Conservation (phyloP, 2,797 vertebrate genomes). For the Pseudochaenichthys georgianus region DNA sequence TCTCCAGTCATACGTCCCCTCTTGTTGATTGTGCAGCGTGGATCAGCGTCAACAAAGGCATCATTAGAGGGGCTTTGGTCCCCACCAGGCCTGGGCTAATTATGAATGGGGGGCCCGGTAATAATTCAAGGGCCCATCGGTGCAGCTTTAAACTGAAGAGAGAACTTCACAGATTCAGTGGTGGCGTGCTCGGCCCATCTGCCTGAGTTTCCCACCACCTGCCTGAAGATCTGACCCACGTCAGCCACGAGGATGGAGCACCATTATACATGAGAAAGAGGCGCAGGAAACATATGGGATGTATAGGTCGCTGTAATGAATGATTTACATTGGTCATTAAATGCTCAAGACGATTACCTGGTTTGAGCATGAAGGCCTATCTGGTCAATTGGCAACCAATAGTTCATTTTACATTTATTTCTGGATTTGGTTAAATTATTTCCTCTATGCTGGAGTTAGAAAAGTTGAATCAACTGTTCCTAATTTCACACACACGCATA, state of each 20-base stretch:
- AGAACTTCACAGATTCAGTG: constrained; percentile 81
- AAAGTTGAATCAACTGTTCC: constrained; percentile 2
- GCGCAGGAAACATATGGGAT: constrained; percentile 77
- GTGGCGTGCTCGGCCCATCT: constrained; percentile 77
- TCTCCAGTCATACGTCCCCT: constrained; percentile 82
- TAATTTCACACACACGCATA: not conserved
- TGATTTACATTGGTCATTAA: constrained; percentile 71
- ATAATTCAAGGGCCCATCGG: constrained; percentile 86
- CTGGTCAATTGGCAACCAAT: constrained; percentile 51
- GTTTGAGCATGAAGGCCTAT: constrained; percentile 43
- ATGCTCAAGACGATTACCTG: constrained; percentile 69
- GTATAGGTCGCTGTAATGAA: constrained; percentile 68
- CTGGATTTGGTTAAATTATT: constrained; percentile 16
- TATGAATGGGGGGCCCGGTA: constrained; percentile 85
- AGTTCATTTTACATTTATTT: constrained; percentile 46
- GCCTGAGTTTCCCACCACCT: constrained; percentile 81
- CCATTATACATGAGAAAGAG: constrained; percentile 65
- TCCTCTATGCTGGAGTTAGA: not conserved
- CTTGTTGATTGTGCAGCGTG: constrained; percentile 85
- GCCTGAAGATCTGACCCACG: constrained; percentile 80
- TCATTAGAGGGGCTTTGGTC: constrained; percentile 87
- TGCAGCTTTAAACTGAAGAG: constrained; percentile 82
- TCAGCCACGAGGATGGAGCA: constrained; percentile 71
- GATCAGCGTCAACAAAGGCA: constrained; percentile 86
- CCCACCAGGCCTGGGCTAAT: constrained; percentile 86